Evolutionary conservation across 2,888 invertebrate genomes (phyloP), one percentile per base, ranked within the genome.

Genomic region (Tuta absoluta): DNA sequence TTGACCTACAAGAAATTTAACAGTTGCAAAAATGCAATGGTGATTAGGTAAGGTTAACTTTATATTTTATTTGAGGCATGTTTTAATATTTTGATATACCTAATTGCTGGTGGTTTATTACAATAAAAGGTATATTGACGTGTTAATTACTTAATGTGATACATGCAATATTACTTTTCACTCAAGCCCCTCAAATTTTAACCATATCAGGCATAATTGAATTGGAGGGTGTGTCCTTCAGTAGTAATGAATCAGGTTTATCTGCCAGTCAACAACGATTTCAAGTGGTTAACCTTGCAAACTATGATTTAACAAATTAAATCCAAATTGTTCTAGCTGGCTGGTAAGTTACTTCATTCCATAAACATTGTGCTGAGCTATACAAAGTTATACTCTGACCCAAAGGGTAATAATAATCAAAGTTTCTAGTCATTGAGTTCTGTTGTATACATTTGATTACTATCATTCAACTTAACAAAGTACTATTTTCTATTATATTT

Each of bases 151-250:
- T 17, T 45, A 45, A 45, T 45, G 45, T 45, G n/a, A 45, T 45
- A 17, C 17, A 17, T 45, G 17, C n/a, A 3, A 45, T n/a, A 45
- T 17, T n/a, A 45, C 45, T 4, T 12, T 23, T 14, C 5, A 5
- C 23, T 53, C 51, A 53, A 23, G 24, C 17, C 56, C 3, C 10
- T 45, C n/a, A 3, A 11, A 45, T 11, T 45, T 12, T 45, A 24
- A 19, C 33, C 17, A 49, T 49, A 61, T 49, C 49, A 33, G 28
- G 28, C 49, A 49, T 49, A 49, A 61, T 61, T 45, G 21, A 17
- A 49, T 61, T 17, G 23, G 49, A 49, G 61, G 61, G 61, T 61
- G 61, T 61, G 61, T 61, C 61, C 61, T 61, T 49, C 61, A 61
- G 48, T 14, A n/a, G 28, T 48, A 33, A 61, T 28, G 45, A 61